Evolutionary conservation across 2,113 vertebrate genomes (phyloP).

Genomic region (Lampris megalopsis): DNA sequence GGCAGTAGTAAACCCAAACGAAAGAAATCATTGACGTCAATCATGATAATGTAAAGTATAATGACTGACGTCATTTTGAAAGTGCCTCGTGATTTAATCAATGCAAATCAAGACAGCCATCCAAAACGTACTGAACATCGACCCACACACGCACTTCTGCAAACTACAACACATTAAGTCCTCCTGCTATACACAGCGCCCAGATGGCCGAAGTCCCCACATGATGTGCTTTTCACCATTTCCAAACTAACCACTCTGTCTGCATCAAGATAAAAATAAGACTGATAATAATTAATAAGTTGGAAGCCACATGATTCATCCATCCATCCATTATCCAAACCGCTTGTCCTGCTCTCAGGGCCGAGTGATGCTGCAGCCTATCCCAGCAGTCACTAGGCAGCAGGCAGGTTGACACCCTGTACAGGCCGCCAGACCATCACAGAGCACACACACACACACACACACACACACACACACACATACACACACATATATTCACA

Average conservation of each 20-base stretch:
- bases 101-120: not conserved
- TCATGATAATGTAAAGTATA: no score
- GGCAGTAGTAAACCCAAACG: no score
- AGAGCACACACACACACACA: no score
- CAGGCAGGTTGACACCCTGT: no score
- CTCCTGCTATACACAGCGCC: not conserved
- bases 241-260: not conserved
- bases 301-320: constrained; percentile 47
- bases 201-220: constrained; percentile 3
- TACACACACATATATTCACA: no score
- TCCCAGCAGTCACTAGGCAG: no score
- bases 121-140: no score
- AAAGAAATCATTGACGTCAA: no score
- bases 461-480: no score
- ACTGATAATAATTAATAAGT: not conserved
- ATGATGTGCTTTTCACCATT: not conserved
- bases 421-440: no score
- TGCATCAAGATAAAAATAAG: constrained; percentile 4
- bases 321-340: constrained; percentile 31
- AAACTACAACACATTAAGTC: not conserved
- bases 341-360: not conserved
- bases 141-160: not conserved
- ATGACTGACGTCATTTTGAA: no score
- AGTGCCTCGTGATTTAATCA: not conserved
- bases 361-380: constrained; percentile 20